Base-by-base conservation (phyloP, 2,797 vertebrate species). In the Aulostomus chinensis region DNA sequence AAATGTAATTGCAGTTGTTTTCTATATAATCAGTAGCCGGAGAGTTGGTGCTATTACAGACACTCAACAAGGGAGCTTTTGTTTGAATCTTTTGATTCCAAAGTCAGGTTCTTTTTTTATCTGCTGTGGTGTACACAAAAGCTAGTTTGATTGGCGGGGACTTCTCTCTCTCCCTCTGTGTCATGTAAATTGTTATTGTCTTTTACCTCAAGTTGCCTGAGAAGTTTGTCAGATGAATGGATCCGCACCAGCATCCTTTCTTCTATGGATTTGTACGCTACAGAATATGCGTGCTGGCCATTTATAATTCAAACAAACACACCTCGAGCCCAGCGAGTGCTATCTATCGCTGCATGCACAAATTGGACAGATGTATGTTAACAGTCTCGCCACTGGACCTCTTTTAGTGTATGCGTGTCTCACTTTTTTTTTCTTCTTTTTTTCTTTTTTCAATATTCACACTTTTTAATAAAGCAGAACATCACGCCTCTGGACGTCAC, bases 401-500 rank as follows among this genome's bases (percentile, higher is more conserved):
- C 52, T 60, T 57, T 59, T 49, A 61, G 7, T 43, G 30, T 41
- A 11, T 79, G 56, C 48, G 13, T 70, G 53, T 73, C 73, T 85
- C 75, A 53, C 72, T 72, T 30, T 35, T 54, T 48, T 43, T 67
- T 36, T 43, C 33, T 25, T 12, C 3, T 8, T 32, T 5, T 38
- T 13, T 12, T 54, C 42, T 54, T 60, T 48, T 51, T 79, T 58
- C 62, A 38, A 58, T 62, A 82, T 87, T 89, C 85, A 86, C 87
- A 89, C 88, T 77, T 90, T 89, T 91, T 88, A 88, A 85, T 87
- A 88, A 89, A 89, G 84, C 73, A 62, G 83, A 83, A 81, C 63
- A 84, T 89, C 82, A 80, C 76, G 81, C 86, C 87, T 79, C 74
- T 73, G 80, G 85, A 85, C 71, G 69, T 85, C 75, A 82, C 76